Conservation (phyloP, 2,113 vertebrate species). For the Nettapus auritus region DNA sequence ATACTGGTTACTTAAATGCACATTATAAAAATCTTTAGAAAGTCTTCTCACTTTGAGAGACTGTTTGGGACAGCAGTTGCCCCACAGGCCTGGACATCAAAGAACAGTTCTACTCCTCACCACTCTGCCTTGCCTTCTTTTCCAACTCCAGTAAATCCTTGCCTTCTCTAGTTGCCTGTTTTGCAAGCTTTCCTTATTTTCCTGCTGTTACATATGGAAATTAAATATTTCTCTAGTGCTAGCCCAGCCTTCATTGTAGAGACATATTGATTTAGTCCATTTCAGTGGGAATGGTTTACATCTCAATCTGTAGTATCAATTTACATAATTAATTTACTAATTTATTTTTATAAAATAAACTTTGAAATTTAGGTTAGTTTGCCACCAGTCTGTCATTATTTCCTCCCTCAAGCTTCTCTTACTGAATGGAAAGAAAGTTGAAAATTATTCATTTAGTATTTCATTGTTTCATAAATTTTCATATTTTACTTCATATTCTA, state of each 20-base stretch:
- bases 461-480: background rate
- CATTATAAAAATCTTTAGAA: background rate
- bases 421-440: background rate
- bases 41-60: background rate
- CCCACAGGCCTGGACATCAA: too few relatives aligned
- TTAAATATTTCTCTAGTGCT: background rate
- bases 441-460: background rate
- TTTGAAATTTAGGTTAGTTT: background rate
- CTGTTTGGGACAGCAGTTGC: background rate
- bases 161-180: background rate
- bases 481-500: background rate
- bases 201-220: background rate
- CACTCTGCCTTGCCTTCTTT: rapidly evolving
- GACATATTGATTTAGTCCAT: background rate
- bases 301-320: background rate
- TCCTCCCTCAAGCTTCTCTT: background rate
- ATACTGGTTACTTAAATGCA: background rate
- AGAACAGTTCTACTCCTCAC: rapidly evolving
- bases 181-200: background rate
- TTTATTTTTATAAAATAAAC: background rate
- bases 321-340: background rate
- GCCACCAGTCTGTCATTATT: background rate
- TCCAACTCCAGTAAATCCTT: background rate
- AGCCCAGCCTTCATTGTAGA: background rate
- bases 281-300: background rate